Evolutionary conservation across 64 coral and sea anemone species (phyloP), one percentile per base, ranked within the genome.

Genomic region (Stylophora pistillata): DNA sequence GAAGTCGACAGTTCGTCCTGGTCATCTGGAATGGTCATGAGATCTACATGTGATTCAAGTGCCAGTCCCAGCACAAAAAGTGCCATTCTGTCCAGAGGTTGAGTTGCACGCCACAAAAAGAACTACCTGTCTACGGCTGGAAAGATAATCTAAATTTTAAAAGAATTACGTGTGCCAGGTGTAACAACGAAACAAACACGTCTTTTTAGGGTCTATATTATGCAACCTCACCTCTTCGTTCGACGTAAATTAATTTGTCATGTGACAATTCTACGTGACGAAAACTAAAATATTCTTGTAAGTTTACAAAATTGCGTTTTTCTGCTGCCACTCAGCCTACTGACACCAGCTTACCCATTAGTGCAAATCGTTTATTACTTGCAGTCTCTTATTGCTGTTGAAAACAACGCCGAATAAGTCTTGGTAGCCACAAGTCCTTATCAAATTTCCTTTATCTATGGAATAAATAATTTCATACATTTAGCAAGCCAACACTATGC

Each of bases 131-230:
- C 15, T 75, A 21, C 52, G 32, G 52, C 73, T 47, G 33, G 33
- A 75, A 20, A 5, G 15, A 34, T 1, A 76, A 76, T 76, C 6
- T 76, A 76, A 76, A 33, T 10, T 76, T 53, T 17, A 47, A 16
- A n/a, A 76, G 73, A 15, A 41, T 53, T 76, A 33, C 73, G 7
- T 76, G 73, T 76, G 73, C 73, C 15, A 76, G 37, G 23, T 76
- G 73, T 21, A 53, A 76, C 34, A 23, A 20, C 3, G 34, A 23
- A 76, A 20, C 10, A n/a, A 76, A 76, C 73, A 21, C n/a, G 16
- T 53, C 73, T 18, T 76, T 47, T 37, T 76, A 33, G 34, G 34
- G 73, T 21, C 73, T 76, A 76, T 76, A 3, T 9, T 16, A 9
- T 52, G 37, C 10, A 9, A 2, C 20, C 4, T 6, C 7, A 47